Evolutionary conservation across 2,888 invertebrate species (phyloP), one percentile per base, ranked within the genome.

Genomic region (Fragum fragum): DNA sequence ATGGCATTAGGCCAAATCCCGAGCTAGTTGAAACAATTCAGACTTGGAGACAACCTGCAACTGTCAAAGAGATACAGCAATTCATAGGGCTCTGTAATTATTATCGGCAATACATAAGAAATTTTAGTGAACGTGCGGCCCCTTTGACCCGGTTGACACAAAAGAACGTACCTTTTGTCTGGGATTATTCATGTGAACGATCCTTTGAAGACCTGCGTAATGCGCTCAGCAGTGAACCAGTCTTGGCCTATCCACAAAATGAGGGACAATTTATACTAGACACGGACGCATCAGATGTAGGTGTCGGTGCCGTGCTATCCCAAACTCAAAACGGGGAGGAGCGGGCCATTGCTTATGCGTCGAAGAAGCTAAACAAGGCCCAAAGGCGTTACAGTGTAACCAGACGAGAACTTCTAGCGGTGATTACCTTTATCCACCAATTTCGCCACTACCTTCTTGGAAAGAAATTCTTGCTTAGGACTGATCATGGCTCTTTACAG

Each of bases 101-200:
- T 42, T 70, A 79, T 57, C 52, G 74, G 3, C 14, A 59, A 2
- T 89, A 73, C 57, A 68, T 87, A 14, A 23, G 68, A 14, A 36
- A 72, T 7, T 88, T 84, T 66, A 53, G 78, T 5, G 57, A 53
- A 14, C 68, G 80, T 1, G 85, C 87, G 0, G 23, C 42, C 11
- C 87, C 85, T 7, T 55, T 89, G 6, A 55, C 55, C 11, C 23
- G 76, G n/a, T 79, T 86, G 14, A 80, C 74, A 16, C 66, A 63
- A 55, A 83, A 81, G 36, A 42, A 63, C 2, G 39, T n/a, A 1
- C 16, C 36, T n/a, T 87, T 86, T 66, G 9, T 68, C 1, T 87
- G 83, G 85, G 47, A 70, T 39, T 73, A 26, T 14, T 66, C 39
- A 7, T 68, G 73, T 55, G 36, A 89, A 42, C 28, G 1, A 6